Evolutionary conservation across 1,140 invertebrate species (phyloP).

Genomic region (Drosophila guanche): DNA sequence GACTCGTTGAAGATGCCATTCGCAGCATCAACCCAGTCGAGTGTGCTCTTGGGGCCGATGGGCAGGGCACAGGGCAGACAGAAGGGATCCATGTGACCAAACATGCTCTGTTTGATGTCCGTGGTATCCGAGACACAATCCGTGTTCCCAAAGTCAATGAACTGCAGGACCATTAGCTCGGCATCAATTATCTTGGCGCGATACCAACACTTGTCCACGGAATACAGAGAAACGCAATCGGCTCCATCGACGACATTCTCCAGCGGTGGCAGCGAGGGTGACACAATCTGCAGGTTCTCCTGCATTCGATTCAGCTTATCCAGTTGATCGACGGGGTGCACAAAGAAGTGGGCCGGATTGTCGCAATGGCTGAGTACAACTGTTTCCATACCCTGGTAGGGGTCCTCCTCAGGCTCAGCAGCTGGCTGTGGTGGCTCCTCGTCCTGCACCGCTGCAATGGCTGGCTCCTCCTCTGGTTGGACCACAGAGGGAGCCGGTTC

Average conservation of each 20-base stretch:
- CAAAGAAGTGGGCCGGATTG: constrained; percentile 88
- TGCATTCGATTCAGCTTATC: constrained; percentile 85
- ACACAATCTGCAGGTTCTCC: constrained; percentile 85
- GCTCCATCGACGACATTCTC: constrained; percentile 86
- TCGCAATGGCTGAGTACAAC: constrained; percentile 87
- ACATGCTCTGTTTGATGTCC: constrained; percentile 85
- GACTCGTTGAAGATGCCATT: constrained; percentile 86
- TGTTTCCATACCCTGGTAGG: constrained; percentile 77
- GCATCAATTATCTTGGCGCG: constrained; percentile 90
- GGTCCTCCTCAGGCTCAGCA: constrained; percentile 52
- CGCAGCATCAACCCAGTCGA: constrained; percentile 88
- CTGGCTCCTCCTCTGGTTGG: neutral
- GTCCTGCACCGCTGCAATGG: neutral
- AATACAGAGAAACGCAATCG: constrained; percentile 89
- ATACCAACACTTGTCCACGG: constrained; percentile 91
- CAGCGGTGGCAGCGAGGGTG: constrained; percentile 84
- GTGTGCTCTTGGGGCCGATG: constrained; percentile 86
- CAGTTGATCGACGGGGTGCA: constrained; percentile 85
- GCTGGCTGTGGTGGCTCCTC: constrained; percentile 8
- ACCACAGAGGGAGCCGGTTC: neutral
- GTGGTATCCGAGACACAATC: constrained; percentile 87
- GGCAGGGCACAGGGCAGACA: constrained; percentile 87
- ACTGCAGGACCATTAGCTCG: constrained; percentile 89
- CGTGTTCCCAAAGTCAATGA: constrained; percentile 93
- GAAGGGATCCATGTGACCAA: constrained; percentile 85